Percentiles rank a stretch among this genome's conserved stretches.
These are phyloP conservation scores for Osmoderma eremita DNA, from an alignment of 2,888 invertebrate genomes.

Conservation along the genomic window DNA sequence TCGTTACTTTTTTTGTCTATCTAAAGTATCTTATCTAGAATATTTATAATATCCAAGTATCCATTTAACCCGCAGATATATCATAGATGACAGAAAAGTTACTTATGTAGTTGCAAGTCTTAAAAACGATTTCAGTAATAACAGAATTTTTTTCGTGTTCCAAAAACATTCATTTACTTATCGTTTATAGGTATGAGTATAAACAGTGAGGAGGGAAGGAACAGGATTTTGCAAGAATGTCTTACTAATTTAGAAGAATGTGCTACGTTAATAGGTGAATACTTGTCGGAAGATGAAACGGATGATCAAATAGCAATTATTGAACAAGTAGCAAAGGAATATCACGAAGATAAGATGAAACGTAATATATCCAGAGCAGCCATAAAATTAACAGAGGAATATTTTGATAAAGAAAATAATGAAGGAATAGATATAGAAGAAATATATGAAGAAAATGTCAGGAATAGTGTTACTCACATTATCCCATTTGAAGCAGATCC, in stretches of 20 bases:
- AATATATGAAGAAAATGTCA: constrained; percentile 1
- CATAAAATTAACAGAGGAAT: constrained; percentile 1
- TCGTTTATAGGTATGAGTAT: no score
- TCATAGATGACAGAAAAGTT: no score
- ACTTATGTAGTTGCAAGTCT: no score
- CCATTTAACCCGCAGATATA: no score
- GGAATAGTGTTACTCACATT: not conserved
- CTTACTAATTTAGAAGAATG: constrained; percentile 16
- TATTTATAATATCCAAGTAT: no score
- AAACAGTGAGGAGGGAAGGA: constrained; percentile 6
- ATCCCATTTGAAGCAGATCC: constrained; percentile 21
- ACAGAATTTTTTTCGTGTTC: no score
- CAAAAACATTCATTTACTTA: no score
- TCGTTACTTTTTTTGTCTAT: no score
- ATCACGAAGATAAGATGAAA: constrained; percentile 17
- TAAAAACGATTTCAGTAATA: no score
- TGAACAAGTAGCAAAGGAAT: constrained; percentile 21
- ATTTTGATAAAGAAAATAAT: constrained; percentile 22
- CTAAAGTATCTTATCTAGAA: no score
- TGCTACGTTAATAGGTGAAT: constrained; percentile 17
- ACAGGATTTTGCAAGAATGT: constrained; percentile 16
- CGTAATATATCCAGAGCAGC: constrained; percentile 7
- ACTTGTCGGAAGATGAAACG: constrained; percentile 20
- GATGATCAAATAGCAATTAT: constrained; percentile 11
- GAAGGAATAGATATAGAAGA: constrained; percentile 16